phyloP scores from a whole-genome alignment of 2,888 invertebrate species.

The Azorinus chamasolen region DNA sequence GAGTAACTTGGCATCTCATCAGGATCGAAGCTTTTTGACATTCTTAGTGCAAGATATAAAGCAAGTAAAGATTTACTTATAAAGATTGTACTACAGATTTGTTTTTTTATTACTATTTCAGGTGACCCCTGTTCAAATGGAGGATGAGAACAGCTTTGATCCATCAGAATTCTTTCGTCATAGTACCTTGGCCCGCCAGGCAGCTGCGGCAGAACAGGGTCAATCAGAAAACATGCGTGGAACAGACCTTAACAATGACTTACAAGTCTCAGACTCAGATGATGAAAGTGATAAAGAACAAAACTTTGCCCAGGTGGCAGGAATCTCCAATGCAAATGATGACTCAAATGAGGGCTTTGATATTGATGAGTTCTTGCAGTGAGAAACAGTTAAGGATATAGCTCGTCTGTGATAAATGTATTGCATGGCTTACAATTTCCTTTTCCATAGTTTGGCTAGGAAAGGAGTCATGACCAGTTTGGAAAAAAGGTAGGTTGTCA shows the following conservation, averaged over 20 bases:
- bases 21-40: too few relatives aligned
- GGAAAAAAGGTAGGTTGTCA: too few relatives aligned
- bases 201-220: constrained; percentile 63
- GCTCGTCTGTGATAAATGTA: too few relatives aligned
- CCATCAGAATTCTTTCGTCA: constrained; percentile 82
- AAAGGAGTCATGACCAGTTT: too few relatives aligned
- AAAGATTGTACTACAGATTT: not conserved
- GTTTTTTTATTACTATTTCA: constrained; percentile 29
- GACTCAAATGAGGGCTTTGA: constrained; percentile 81
- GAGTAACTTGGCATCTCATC: too few relatives aligned
- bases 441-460: too few relatives aligned
- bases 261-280: constrained; percentile 90
- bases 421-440: too few relatives aligned
- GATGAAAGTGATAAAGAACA: constrained; percentile 83
- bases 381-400: not conserved
- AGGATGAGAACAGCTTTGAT: constrained; percentile 82
- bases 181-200: constrained; percentile 77
- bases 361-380: constrained; percentile 78
- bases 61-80: too few relatives aligned
- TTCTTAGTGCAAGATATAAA: too few relatives aligned
- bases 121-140: constrained; percentile 64
- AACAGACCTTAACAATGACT: constrained; percentile 84
- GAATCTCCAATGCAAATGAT: constrained; percentile 3
- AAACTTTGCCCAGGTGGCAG: constrained; percentile 59
- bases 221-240: constrained; percentile 60